Evolutionary conservation across 2,888 invertebrate genomes (phyloP).

Genomic region (Bugula neritina): DNA sequence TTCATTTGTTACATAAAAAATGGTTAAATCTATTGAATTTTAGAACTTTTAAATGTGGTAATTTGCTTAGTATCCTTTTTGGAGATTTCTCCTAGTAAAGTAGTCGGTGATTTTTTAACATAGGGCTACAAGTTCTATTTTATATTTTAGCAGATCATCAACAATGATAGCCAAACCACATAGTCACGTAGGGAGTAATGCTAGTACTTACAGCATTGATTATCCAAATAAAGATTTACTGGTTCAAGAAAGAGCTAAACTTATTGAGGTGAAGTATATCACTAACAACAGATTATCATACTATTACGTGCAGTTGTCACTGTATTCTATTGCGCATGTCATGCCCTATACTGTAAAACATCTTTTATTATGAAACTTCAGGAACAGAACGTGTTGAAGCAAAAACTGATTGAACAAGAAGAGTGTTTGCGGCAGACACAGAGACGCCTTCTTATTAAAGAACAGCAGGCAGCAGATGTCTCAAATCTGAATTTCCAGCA

Average conservation of each 20-base stretch:
- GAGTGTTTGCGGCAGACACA: background rate
- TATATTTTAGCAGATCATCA: background rate
- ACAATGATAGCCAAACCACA: background rate
- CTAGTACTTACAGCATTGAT: background rate
- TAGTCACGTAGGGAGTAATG: background rate
- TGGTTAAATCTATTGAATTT: too few species aligned
- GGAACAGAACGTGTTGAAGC: conserved; percentile 16
- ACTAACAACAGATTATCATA: background rate
- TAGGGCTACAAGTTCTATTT: too few species aligned
- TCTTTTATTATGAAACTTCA: too few species aligned
- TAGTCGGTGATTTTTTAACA: too few species aligned
- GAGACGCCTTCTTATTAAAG: background rate
- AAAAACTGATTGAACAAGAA: conserved; percentile 4
- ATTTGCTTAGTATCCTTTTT: too few species aligned
- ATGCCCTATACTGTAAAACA: too few species aligned
- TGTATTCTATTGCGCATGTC: too few species aligned
- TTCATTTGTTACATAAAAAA: too few species aligned
- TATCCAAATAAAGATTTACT: background rate
- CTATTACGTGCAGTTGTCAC: too few species aligned
- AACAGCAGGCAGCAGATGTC: background rate
- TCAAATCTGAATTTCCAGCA: background rate
- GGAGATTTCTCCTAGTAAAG: too few species aligned
- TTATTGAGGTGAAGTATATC: background rate
- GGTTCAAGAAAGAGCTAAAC: background rate
- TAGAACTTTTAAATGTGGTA: too few species aligned